Base-by-base conservation (phyloP, 2,797 vertebrate genomes). In the Gephyroberyx darwinii region DNA sequence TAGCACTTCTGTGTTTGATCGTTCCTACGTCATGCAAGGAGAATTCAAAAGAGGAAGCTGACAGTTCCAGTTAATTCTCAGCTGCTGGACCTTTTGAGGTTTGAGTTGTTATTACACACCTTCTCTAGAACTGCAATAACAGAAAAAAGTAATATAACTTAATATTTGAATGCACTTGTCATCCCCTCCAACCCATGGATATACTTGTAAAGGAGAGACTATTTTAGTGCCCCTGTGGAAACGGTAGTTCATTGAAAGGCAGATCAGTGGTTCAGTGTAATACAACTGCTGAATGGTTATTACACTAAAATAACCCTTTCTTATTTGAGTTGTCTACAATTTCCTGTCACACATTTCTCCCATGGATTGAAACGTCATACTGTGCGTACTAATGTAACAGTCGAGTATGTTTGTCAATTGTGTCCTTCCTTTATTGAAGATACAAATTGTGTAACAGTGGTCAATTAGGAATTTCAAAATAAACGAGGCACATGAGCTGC, bases 41-140 rank as follows among this genome's bases (percentile, higher is more conserved):
- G 51, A 80, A 66, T 73, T 57, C 9, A 80, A 77, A 94, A 90
- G 87, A 89, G 90, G 92, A 93, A 93, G 82, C 57, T 61, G 54
- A 35, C 20, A 65, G 26, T 84, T 88, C 50, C 69, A 69, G 80
- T 82, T 50, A 74, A 84, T 45, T 57, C 31, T 74, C n/a, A 5
- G 3, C 58, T n/a, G 5, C 19, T 12, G 2, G 41, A 19, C 4
- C 0, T 47, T 84, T 69, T 12, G 59, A 51, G 22, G 2, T 55
- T n/a, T 47, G 8, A 47, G 33, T 8, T 57, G 8, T 51, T 62
- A 3, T 22, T 41, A 13, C 30, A 50, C 8, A 2, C 31, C 1
- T 26, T 43, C 13, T 66, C 14, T 39, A 12, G 5, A 6, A 13
- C 39, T 12, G 10, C 5, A 39, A 39, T 10, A 39, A 39, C 4